A percentile compares a stretch with the other conserved stretches of the same genome.
phyloP scores from a whole-genome alignment of 2,797 vertebrate genomes.

The Brachyrhaphis roseni region DNA sequence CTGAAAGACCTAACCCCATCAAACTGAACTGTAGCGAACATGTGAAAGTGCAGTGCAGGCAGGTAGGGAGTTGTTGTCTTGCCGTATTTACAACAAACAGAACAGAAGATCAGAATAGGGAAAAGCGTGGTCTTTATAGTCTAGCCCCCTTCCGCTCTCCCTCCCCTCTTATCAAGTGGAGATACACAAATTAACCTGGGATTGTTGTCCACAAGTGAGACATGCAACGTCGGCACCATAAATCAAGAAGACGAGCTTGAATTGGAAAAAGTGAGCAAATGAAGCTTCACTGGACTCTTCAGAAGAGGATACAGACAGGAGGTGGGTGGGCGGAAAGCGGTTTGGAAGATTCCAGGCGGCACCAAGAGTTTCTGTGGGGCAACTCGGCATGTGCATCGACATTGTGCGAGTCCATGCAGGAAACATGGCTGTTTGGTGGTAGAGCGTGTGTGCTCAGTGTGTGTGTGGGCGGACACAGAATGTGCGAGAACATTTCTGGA shows the following conservation, averaged over 20 bases:
- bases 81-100: background rate
- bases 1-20: no score
- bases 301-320: constrained; percentile 59
- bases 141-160: background rate
- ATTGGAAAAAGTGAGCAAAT: constrained; percentile 21
- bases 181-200: background rate
- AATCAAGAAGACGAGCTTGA: constrained; percentile 7
- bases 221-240: background rate
- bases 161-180: background rate
- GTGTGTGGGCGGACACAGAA: constrained; percentile 62
- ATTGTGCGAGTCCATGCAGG: constrained; percentile 58
- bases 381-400: constrained; percentile 61
- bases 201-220: background rate
- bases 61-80: background rate
- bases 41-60: no score
- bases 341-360: constrained; percentile 64
- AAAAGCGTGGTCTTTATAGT: background rate
- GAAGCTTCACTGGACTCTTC: constrained; percentile 34
- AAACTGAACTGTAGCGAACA: no score
- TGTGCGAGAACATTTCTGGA: constrained; percentile 69
- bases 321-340: constrained; percentile 69
- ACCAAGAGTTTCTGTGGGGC: constrained; percentile 63
- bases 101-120: no score
- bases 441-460: constrained; percentile 31
- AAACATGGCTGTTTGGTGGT: constrained; percentile 41